Conservation (phyloP, 2,888 invertebrate genomes). For the Caenorhabditis sulstoni region DNA sequence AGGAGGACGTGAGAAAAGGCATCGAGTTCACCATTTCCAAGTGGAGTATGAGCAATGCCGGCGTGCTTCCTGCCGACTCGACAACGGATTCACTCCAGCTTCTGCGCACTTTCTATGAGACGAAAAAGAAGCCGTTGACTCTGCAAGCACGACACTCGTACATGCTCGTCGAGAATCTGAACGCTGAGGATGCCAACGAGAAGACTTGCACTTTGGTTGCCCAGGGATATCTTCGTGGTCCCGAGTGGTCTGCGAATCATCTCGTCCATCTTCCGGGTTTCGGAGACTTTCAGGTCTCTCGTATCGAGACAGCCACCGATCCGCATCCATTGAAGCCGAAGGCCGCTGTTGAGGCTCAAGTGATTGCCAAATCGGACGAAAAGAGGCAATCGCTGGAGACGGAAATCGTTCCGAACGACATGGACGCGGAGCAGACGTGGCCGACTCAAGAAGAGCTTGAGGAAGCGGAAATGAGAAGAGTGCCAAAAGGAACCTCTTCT, state of each 20-base stretch:
- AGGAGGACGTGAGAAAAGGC: constrained; percentile 70
- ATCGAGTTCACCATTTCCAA: constrained; percentile 66
- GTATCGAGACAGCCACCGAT: constrained; percentile 78
- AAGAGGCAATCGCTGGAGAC: constrained; percentile 85
- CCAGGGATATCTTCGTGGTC: constrained; percentile 91
- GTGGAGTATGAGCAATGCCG: constrained; percentile 75
- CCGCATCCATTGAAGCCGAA: constrained; percentile 66
- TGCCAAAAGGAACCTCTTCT: constrained; percentile 96
- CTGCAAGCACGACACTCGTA: constrained; percentile 90
- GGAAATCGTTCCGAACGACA: constrained; percentile 85
- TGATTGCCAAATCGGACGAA: constrained; percentile 68
- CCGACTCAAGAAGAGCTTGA: constrained; percentile 93
- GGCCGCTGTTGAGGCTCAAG: constrained; percentile 10
- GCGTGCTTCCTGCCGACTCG: constrained; percentile 86
- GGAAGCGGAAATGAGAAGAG: constrained; percentile 85
- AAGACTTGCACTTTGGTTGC: constrained; percentile 83
- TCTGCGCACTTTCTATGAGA: constrained; percentile 88
- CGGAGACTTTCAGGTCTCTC: constrained; percentile 93
- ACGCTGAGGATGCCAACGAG: constrained; percentile 82
- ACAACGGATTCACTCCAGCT: constrained; percentile 85
- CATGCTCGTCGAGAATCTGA: constrained; percentile 88
- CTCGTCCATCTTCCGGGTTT: constrained; percentile 93
- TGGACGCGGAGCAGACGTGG: constrained; percentile 98
- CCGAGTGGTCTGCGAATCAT: constrained; percentile 89
- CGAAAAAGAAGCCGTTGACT: constrained; percentile 87